These are phyloP conservation scores for Bovichtus diacanthus DNA, from an alignment of 2,797 vertebrate species.

Conservation along the genomic window DNA sequence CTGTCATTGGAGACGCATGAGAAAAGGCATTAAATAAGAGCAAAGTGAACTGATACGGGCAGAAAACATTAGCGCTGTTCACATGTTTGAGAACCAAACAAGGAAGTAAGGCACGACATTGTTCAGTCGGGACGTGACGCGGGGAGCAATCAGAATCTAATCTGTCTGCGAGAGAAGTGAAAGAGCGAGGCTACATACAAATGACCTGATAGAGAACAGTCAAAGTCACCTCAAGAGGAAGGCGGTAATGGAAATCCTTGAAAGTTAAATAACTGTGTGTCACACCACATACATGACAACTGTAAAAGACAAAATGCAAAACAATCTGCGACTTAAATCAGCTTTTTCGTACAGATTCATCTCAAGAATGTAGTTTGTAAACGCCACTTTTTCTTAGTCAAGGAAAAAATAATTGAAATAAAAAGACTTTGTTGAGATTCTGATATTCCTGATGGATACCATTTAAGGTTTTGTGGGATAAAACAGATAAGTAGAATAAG, in stretches of 20 bases:
- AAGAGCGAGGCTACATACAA: constrained; percentile 51
- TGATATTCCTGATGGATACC: not conserved
- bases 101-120: constrained; percentile 58
- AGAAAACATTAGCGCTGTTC: constrained; percentile 20
- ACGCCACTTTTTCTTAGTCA: not conserved
- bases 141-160: constrained; percentile 57
- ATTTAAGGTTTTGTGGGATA: not conserved
- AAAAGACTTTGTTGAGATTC: not conserved
- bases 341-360: not conserved
- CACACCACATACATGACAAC: not conserved
- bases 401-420: not conserved
- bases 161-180: constrained; percentile 41
- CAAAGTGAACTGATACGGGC: constrained; percentile 40
- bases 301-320: not conserved
- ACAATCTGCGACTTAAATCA: not conserved
- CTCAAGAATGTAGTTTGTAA: not conserved
- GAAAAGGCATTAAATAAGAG: constrained; percentile 51
- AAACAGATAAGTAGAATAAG: not conserved
- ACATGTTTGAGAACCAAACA: constrained; percentile 47
- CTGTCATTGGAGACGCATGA: constrained; percentile 58
- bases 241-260: constrained; percentile 19
- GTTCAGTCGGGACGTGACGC: constrained; percentile 22
- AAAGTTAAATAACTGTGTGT: constrained; percentile 36
- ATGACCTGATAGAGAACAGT: constrained; percentile 52
- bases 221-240: constrained; percentile 58